Evolutionary conservation across 2,113 vertebrate genomes (phyloP).

Genomic region (Grammomys surdaster): DNA sequence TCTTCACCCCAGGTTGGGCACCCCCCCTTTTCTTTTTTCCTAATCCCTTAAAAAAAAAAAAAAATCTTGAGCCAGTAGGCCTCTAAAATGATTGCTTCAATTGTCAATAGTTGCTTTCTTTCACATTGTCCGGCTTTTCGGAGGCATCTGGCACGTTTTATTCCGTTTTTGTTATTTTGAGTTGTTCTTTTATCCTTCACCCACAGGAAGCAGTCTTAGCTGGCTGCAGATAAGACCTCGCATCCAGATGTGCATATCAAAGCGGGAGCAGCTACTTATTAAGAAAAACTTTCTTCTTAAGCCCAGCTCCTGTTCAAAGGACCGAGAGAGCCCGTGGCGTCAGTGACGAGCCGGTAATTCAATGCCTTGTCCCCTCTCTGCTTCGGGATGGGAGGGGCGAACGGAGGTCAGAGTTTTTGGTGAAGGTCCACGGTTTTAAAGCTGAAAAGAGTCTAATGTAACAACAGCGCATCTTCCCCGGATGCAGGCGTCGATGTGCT

Average conservation of each 20-base stretch:
- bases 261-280: constrained; percentile 89
- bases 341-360: constrained; percentile 89
- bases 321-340: constrained; percentile 86
- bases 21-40: neutral
- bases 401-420: constrained; percentile 74
- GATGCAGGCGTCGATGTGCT: neutral
- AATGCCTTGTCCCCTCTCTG: constrained; percentile 87
- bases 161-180: constrained; percentile 86
- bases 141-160: constrained; percentile 81
- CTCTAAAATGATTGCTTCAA: constrained; percentile 72
- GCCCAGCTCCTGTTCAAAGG: constrained; percentile 87
- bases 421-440: constrained; percentile 61
- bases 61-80: constrained; percentile 52
- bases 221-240: constrained; percentile 86
- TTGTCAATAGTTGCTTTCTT: constrained; percentile 68
- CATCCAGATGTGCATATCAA: constrained; percentile 91
- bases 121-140: constrained; percentile 68
- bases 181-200: constrained; percentile 89
- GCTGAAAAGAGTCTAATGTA: constrained; percentile 58
- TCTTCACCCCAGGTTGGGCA: too few species aligned
- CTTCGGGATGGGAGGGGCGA: constrained; percentile 65
- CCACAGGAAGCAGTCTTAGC: constrained; percentile 89
- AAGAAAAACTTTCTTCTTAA: constrained; percentile 89
- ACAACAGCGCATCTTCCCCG: constrained; percentile 65
- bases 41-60: constrained; percentile 74